These are phyloP conservation scores for Lepisosteus osseus DNA, from an alignment of 2,113 vertebrate genomes.

Conservation along the genomic window DNA sequence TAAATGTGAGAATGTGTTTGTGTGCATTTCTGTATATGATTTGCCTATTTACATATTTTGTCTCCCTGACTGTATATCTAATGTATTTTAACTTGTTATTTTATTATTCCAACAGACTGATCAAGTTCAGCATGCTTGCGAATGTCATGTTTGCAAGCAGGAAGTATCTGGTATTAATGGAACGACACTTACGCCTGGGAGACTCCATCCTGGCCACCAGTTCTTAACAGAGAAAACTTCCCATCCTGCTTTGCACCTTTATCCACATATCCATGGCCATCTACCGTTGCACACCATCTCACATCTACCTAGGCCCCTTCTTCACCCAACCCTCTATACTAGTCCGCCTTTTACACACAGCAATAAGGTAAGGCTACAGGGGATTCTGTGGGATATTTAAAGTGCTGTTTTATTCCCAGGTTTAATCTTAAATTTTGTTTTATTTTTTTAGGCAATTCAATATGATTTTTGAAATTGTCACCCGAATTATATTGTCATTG, in stretches of 20 bases:
- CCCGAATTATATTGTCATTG: too few species aligned
- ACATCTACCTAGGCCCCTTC: constrained; percentile 82
- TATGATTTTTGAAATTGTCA: too few species aligned
- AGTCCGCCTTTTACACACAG: constrained; percentile 86
- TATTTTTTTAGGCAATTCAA: too few species aligned
- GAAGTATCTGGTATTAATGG: constrained; percentile 73
- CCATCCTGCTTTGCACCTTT: constrained; percentile 92
- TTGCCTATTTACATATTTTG: neutral
- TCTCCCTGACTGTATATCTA: neutral
- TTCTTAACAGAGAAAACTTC: constrained; percentile 87
- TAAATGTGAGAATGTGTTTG: too few species aligned
- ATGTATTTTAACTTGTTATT: constrained; percentile 1
- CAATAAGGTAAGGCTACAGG: constrained; percentile 76
- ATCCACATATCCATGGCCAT: constrained; percentile 96
- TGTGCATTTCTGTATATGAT: neutral
- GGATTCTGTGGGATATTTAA: too few species aligned
- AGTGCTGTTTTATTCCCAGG: too few species aligned
- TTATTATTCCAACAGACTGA: constrained; percentile 64
- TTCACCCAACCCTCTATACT: constrained; percentile 89
- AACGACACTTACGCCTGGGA: constrained; percentile 70
- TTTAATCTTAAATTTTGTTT: too few species aligned
- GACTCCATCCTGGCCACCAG: constrained; percentile 82
- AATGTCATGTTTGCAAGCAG: constrained; percentile 95
- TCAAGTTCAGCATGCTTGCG: constrained; percentile 80
- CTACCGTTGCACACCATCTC: constrained; percentile 88